phyloP scores from a whole-genome alignment of 2,888 invertebrate species.

The Morinoia aosen region DNA sequence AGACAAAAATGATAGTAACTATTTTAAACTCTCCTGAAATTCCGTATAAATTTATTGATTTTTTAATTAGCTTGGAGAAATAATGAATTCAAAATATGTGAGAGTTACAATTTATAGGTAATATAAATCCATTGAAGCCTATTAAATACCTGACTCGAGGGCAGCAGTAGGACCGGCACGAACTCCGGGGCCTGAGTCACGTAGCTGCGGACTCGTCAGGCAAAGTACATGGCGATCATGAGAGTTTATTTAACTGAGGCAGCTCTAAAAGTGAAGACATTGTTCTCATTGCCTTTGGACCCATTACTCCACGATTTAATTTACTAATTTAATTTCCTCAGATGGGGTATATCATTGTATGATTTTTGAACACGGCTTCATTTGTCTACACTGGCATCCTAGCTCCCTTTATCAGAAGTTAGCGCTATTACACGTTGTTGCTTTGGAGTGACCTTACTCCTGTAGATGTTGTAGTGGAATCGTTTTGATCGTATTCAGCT shows the following conservation, averaged over 20 bases:
- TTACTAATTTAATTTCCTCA: background rate
- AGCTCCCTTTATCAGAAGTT: background rate
- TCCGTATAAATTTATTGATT: background rate
- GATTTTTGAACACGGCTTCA: background rate
- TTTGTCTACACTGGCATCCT: background rate
- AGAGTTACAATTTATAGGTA: background rate
- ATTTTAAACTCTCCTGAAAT: background rate
- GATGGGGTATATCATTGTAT: background rate
- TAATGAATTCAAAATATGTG: background rate
- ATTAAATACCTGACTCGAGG: background rate
- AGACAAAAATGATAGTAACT: background rate
- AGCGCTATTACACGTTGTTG: background rate
- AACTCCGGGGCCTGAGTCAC: background rate
- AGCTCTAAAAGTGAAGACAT: background rate
- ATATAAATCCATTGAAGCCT: background rate
- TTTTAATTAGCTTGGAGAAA: background rate
- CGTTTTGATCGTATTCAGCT: background rate
- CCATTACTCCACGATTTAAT: background rate
- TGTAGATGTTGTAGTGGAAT: background rate
- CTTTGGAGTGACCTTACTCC: background rate
- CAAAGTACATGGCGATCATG: background rate
- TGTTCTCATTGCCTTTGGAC: background rate
- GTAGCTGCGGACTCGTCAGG: background rate
- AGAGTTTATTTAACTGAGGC: background rate
- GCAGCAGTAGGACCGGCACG: background rate